phyloP scores from a whole-genome alignment of 2,888 invertebrate genomes.

The Suillia variegata region DNA sequence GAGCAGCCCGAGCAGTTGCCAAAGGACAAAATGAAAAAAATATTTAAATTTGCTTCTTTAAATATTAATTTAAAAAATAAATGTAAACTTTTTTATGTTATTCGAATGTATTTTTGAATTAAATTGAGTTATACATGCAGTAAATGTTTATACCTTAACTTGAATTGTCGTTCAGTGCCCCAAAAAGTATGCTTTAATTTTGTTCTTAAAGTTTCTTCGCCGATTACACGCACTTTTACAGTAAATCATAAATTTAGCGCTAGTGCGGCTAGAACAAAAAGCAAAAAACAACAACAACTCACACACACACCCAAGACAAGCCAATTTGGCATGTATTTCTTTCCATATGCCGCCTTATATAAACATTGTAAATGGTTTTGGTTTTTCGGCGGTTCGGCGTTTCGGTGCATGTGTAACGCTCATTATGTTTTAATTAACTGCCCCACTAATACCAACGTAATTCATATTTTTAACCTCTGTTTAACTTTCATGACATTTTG shows the following conservation, averaged over 20 bases:
- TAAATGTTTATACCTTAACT: too few relatives aligned
- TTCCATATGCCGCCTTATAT: background rate
- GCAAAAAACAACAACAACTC: too few relatives aligned
- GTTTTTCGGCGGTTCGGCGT: background rate
- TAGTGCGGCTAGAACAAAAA: background rate
- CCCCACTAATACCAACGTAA: slow-evolving; percentile 41
- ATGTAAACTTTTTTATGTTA: too few relatives aligned
- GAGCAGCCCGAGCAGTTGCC: too few relatives aligned
- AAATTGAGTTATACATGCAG: too few relatives aligned
- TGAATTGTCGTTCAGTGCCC: too few relatives aligned
- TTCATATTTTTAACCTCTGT: slow-evolving; percentile 33
- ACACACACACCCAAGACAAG: background rate
- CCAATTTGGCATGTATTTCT: too few relatives aligned
- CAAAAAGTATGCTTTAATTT: too few relatives aligned
- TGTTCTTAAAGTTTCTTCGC: background rate
- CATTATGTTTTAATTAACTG: slow-evolving; percentile 50
- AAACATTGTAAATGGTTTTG: background rate
- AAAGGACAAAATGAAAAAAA: too few relatives aligned
- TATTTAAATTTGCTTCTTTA: too few relatives aligned
- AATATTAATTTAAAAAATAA: too few relatives aligned
- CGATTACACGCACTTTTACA: background rate
- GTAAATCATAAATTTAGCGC: background rate
- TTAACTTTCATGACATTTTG: background rate
- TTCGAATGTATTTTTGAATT: too few relatives aligned
- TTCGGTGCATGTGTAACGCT: slow-evolving; percentile 40